Percentiles rank a stretch among this genome's conserved stretches.
phyloP scores from a whole-genome alignment of 2,113 vertebrate species.

The Oostethus manadensis region DNA sequence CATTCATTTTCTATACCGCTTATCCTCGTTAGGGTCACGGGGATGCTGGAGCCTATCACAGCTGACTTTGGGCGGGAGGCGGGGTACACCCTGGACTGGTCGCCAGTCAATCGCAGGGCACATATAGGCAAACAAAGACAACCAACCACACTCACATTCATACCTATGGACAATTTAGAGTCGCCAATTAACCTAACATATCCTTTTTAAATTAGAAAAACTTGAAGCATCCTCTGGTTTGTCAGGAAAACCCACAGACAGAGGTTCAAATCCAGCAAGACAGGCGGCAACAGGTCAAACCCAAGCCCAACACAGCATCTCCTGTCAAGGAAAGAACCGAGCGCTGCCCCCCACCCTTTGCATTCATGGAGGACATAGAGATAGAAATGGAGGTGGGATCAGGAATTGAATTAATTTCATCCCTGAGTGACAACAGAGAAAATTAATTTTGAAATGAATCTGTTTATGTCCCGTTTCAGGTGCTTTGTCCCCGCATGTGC shows the following conservation, averaged over 20 bases:
- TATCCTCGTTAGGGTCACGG: too few relatives aligned
- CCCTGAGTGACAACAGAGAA: too few relatives aligned
- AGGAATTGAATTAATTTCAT: neutral
- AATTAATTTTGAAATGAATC: too few relatives aligned
- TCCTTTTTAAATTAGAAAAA: conserved; percentile 15
- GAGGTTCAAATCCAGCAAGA: neutral
- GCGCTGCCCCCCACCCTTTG: neutral
- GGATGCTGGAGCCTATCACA: too few relatives aligned
- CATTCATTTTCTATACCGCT: too few relatives aligned
- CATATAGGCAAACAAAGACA: too few relatives aligned
- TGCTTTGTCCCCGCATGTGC: conserved; percentile 19
- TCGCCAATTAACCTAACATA: too few relatives aligned
- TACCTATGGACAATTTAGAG: too few relatives aligned
- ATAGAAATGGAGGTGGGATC: conserved; percentile 50
- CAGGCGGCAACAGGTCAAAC: neutral
- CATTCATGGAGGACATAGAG: conserved; percentile 3
- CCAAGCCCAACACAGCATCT: neutral
- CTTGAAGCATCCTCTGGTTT: conserved; percentile 30
- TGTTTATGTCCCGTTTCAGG: conserved; percentile 23
- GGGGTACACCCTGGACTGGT: too few relatives aligned
- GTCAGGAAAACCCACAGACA: conserved; percentile 11
- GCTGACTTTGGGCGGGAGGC: too few relatives aligned
- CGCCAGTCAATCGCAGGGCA: too few relatives aligned
- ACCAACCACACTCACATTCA: too few relatives aligned
- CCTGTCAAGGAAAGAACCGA: neutral